Evolutionary conservation across 2,113 vertebrate species (phyloP).

Genomic region (Vidua chalybeata): DNA sequence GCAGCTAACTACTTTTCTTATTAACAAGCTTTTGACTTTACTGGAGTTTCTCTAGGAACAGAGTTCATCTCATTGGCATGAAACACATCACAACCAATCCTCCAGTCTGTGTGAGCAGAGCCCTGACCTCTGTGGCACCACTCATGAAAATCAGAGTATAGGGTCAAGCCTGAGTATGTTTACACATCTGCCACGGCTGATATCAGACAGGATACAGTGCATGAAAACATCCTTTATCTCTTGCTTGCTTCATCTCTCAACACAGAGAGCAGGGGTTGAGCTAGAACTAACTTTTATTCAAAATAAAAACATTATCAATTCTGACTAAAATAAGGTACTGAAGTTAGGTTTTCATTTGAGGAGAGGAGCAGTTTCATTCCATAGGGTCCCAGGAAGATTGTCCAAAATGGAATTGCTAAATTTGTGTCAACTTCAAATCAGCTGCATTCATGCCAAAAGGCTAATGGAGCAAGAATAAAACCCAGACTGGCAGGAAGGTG

Average conservation of each 20-base stretch:
- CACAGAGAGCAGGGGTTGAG: background rate
- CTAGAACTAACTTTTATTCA: background rate
- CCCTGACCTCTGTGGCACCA: background rate
- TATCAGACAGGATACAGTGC: background rate
- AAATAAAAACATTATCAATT: background rate
- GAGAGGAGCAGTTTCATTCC: background rate
- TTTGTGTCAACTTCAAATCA: background rate
- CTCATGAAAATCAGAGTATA: background rate
- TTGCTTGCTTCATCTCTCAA: background rate
- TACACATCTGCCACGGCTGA: background rate
- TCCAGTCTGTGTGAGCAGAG: background rate
- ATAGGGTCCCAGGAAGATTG: background rate
- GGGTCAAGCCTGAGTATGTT: background rate
- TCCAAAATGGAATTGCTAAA: background rate
- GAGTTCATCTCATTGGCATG: background rate
- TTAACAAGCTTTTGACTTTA: slow-evolving; percentile 23
- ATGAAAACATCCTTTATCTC: background rate
- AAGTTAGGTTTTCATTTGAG: background rate
- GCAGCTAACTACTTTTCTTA: background rate
- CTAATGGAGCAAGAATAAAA: background rate
- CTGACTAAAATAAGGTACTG: background rate
- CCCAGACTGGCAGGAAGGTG: background rate
- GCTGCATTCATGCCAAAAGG: background rate
- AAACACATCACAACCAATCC: background rate
- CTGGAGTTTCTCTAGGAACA: background rate